These are phyloP conservation scores for Symphodus melops DNA, from an alignment of 2,113 vertebrate genomes.

Conservation along the genomic window DNA sequence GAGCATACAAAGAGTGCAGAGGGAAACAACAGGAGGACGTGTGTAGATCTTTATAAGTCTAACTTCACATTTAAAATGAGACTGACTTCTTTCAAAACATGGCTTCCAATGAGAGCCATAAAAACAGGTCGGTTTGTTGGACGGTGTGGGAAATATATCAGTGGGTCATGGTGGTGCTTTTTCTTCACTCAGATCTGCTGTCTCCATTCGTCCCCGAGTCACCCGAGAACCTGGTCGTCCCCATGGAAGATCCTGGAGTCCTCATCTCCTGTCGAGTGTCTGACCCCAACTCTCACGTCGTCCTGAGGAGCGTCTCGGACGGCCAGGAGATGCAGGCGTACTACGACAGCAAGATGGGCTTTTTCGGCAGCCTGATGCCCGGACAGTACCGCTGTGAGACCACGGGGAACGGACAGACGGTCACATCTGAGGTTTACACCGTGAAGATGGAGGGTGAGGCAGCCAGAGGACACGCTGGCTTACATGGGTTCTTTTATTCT, in stretches of 20 bases:
- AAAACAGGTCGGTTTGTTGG: no score
- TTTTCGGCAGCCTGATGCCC: constrained; percentile 80
- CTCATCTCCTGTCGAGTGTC: constrained; percentile 91
- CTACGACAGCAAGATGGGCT: constrained; percentile 89
- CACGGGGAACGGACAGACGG: constrained; percentile 66
- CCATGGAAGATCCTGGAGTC: constrained; percentile 63
- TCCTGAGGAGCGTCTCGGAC: constrained; percentile 79
- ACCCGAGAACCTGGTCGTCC: constrained; percentile 70
- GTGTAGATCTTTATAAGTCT: no score
- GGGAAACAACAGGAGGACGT: no score
- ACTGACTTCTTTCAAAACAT: no score
- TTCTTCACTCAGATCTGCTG: constrained; percentile 69
- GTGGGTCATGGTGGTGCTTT: background rate
- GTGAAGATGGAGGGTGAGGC: constrained; percentile 83
- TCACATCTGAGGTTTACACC: constrained; percentile 85
- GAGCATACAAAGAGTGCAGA: no score
- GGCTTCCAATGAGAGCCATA: no score
- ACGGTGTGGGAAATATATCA: no score
- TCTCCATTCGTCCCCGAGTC: constrained; percentile 88
- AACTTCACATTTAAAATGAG: no score
- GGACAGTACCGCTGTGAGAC: constrained; percentile 91
- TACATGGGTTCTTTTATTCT: no score
- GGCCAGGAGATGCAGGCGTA: constrained; percentile 69
- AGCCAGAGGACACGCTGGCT: no score
- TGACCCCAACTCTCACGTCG: constrained; percentile 84